phyloP scores from a whole-genome alignment of 2,797 vertebrate genomes.

The Apogon hyalosoma region DNA sequence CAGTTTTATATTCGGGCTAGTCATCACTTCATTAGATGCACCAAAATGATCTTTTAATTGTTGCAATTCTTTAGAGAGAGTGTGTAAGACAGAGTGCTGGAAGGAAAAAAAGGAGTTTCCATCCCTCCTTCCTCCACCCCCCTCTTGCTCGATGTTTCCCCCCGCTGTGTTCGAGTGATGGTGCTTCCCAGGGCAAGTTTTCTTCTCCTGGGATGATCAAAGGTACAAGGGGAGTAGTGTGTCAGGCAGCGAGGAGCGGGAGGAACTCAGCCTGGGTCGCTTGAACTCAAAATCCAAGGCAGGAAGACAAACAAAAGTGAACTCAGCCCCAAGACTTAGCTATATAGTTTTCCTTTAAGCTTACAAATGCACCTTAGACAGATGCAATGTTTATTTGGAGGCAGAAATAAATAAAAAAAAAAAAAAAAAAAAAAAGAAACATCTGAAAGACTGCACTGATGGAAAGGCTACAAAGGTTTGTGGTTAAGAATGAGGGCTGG shows the following conservation, averaged over 20 bases:
- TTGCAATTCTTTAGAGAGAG: conserved; percentile 21
- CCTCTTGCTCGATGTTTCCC: conserved; percentile 48
- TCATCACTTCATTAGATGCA: conserved; percentile 21
- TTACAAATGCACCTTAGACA: conserved; percentile 30
- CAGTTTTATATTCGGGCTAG: conserved; percentile 6
- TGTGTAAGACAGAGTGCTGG: conserved; percentile 40
- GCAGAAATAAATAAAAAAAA: too few species aligned
- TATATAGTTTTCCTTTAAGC: conserved; percentile 25
- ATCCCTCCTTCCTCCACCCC: conserved; percentile 56
- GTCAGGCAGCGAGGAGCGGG: conserved; percentile 51
- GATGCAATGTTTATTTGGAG: conserved; percentile 35
- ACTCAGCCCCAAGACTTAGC: conserved; percentile 46
- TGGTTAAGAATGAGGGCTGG: conserved; percentile 13
- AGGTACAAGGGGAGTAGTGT: conserved; percentile 53
- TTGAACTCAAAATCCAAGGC: conserved; percentile 37
- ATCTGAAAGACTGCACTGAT: conserved; percentile 17
- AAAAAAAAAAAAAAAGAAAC: conserved; percentile 10
- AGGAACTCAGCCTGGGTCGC: conserved; percentile 52
- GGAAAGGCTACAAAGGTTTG: conserved; percentile 50
- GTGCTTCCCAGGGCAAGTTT: conserved; percentile 57
- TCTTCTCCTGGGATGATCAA: conserved; percentile 75
- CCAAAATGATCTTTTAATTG: conserved; percentile 52
- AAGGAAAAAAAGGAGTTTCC: conserved; percentile 44
- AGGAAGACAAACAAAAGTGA: conserved; percentile 67
- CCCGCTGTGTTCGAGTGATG: conserved; percentile 65